Conservation (phyloP, 2,888 invertebrate genomes). For the Stegana nigrithorax region DNA sequence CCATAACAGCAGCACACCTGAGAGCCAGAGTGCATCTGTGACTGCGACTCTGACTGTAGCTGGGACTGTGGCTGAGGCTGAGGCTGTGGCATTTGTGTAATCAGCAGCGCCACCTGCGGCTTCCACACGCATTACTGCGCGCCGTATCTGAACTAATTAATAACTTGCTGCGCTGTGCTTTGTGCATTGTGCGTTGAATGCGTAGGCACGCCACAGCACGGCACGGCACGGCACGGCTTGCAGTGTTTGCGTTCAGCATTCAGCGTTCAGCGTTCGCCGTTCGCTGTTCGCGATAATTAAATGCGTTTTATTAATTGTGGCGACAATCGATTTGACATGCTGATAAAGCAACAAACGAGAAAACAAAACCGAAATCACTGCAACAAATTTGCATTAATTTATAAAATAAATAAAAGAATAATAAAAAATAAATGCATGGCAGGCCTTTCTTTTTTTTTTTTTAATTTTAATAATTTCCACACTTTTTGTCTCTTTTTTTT, state of each 20-base stretch:
- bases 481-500: constrained; percentile 26
- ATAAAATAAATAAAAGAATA: background rate
- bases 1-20: too few species aligned
- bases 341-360: constrained; percentile 36
- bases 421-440: constrained; percentile 34
- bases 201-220: background rate
- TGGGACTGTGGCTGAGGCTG: too few species aligned
- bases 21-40: too few species aligned
- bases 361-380: constrained; percentile 1
- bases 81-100: too few species aligned
- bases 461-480: background rate
- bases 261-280: background rate
- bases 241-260: too few species aligned
- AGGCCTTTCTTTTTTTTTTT: too few species aligned
- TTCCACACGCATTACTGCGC: constrained; percentile 41
- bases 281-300: constrained; percentile 43
- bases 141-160: constrained; percentile 60
- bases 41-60: too few species aligned
- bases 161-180: constrained; percentile 44
- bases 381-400: constrained; percentile 17
- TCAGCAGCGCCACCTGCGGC: constrained; percentile 53
- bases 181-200: constrained; percentile 4
- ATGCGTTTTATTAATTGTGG: constrained; percentile 56
- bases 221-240: background rate
- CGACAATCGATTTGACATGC: constrained; percentile 58